phyloP scores from a whole-genome alignment of 2,113 vertebrate genomes.

The Neodon shergylaensis region DNA sequence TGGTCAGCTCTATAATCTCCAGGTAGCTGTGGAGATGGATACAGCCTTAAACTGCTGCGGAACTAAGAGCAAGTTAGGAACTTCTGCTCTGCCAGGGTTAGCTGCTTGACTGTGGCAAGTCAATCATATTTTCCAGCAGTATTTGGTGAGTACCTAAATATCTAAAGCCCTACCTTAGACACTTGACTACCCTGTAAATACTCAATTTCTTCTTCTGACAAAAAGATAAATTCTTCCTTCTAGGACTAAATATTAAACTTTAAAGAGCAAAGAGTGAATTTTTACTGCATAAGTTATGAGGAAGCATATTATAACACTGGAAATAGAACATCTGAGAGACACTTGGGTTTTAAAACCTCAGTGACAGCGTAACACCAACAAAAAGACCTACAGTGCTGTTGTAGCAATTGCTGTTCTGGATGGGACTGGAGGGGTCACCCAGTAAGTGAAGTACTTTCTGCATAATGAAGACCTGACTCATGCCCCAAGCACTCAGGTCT shows the following conservation, averaged over 20 bases:
- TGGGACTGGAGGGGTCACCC: too few species aligned
- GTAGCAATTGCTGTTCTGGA: neutral
- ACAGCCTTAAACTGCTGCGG: neutral
- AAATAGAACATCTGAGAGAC: conserved; percentile 17
- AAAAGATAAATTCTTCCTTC: conserved; percentile 28
- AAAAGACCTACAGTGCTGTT: neutral
- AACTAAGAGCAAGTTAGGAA: neutral
- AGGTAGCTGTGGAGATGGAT: neutral
- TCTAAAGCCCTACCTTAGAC: neutral
- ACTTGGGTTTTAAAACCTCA: conserved; percentile 35
- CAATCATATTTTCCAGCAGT: conserved; percentile 29
- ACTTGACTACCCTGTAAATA: conserved; percentile 23
- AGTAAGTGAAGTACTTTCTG: neutral
- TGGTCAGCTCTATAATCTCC: conserved; percentile 35
- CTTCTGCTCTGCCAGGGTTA: neutral
- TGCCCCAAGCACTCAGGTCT: neutral
- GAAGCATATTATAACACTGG: neutral
- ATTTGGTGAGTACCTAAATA: conserved; percentile 1
- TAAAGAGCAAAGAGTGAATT: neutral
- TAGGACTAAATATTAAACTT: conserved; percentile 25
- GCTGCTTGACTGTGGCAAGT: conserved; percentile 1
- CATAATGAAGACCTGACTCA: neutral
- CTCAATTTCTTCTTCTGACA: conserved; percentile 9
- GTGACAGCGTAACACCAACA: conserved; percentile 24
- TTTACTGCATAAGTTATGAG: conserved; percentile 17